phyloP scores from a whole-genome alignment of 2,113 vertebrate species.

The Irena cyanogastra region DNA sequence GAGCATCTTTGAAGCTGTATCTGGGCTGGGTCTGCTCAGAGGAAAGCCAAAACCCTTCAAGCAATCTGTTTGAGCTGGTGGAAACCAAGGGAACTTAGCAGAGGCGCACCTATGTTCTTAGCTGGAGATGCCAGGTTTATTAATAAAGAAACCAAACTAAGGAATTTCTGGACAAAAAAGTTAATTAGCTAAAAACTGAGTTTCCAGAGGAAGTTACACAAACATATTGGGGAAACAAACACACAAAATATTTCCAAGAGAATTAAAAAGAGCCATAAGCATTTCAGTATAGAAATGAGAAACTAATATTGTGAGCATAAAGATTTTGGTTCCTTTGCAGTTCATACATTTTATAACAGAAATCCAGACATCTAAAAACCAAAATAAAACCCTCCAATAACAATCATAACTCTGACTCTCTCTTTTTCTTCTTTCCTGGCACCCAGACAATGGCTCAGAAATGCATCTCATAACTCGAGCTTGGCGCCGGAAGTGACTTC shows the following conservation, averaged over 20 bases:
- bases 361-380: constrained; percentile 56
- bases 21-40: background rate
- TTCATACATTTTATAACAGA: constrained; percentile 56
- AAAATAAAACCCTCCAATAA: constrained; percentile 58
- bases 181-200: constrained; percentile 39
- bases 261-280: constrained; percentile 34
- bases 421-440: constrained; percentile 41
- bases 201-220: constrained; percentile 57
- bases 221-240: constrained; percentile 13
- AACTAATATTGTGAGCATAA: constrained; percentile 46
- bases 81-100: background rate
- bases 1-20: background rate
- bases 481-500: constrained; percentile 37
- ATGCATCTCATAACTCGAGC: constrained; percentile 19
- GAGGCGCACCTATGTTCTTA: background rate
- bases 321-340: constrained; percentile 57
- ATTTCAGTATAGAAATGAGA: constrained; percentile 49
- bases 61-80: background rate
- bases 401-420: constrained; percentile 37
- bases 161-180: constrained; percentile 34
- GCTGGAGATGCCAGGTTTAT: background rate
- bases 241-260: constrained; percentile 17
- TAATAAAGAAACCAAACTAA: background rate
- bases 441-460: constrained; percentile 24
- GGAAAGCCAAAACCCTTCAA: background rate